phyloP scores from a whole-genome alignment of 2,797 vertebrate genomes.

The Galaxias olidus region DNA sequence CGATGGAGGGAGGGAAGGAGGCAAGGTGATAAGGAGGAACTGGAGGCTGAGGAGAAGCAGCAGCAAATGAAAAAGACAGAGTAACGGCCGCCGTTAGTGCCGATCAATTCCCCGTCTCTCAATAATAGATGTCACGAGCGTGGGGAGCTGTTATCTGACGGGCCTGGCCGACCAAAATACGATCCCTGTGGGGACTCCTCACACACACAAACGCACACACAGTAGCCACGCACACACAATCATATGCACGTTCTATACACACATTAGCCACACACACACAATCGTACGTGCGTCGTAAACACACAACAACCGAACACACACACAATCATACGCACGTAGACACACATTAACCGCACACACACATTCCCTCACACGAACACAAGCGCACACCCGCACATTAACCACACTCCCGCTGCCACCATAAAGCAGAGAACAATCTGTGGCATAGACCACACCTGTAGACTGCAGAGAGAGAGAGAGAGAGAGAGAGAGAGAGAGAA shows the following conservation, averaged over 20 bases:
- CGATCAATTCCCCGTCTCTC: slow-evolving; percentile 71
- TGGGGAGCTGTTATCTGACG: slow-evolving; percentile 66
- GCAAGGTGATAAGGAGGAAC: background rate
- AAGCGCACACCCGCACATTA: too few relatives aligned
- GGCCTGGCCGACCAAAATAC: slow-evolving; percentile 62
- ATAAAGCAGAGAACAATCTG: too few relatives aligned
- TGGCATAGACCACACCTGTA: too few relatives aligned
- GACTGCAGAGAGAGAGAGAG: too few relatives aligned
- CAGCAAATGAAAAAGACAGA: slow-evolving; percentile 25
- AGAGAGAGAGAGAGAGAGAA: too few relatives aligned
- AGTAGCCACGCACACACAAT: background rate
- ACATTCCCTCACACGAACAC: slow-evolving; percentile 13
- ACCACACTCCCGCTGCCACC: background rate
- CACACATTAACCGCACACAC: slow-evolving; percentile 10
- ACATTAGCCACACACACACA: background rate
- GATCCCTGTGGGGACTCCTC: slow-evolving; percentile 55
- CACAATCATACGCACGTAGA: slow-evolving; percentile 31
- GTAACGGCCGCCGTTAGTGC: slow-evolving; percentile 55
- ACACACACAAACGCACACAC: slow-evolving; percentile 5
- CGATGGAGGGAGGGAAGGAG: background rate
- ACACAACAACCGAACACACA: slow-evolving; percentile 21
- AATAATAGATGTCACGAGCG: slow-evolving; percentile 75
- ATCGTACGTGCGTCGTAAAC: slow-evolving; percentile 8
- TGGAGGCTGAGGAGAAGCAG: slow-evolving; percentile 6
- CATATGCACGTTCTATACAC: background rate